Evolutionary conservation across 2,113 vertebrate species (phyloP).

Genomic region (Gadus chalcogrammus): DNA sequence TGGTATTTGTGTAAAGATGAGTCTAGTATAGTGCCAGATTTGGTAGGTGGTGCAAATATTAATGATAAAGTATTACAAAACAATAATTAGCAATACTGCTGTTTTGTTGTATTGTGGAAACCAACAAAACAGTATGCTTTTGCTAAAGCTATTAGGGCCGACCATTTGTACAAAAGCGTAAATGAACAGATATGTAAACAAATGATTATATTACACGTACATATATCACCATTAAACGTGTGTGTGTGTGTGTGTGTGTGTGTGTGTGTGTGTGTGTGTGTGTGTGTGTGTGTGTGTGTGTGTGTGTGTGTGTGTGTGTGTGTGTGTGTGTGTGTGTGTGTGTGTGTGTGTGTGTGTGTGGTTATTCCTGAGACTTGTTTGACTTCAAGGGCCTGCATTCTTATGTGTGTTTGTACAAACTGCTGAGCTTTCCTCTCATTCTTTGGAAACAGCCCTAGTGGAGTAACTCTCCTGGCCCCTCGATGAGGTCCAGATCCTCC

Average conservation of each 20-base stretch:
- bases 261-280: conserved; percentile 8
- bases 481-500: not conserved
- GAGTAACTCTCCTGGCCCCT: conserved; percentile 19
- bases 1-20: too few relatives aligned
- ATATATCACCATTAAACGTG: too few relatives aligned
- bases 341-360: not conserved
- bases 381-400: not conserved
- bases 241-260: not conserved
- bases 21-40: too few relatives aligned
- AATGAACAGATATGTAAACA: too few relatives aligned
- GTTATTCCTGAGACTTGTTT: not conserved
- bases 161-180: too few relatives aligned
- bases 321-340: conserved; percentile 1
- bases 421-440: conserved; percentile 21
- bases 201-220: too few relatives aligned
- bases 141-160: too few relatives aligned
- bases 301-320: not conserved
- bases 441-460: conserved; percentile 26
- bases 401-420: conserved; percentile 15
- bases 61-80: too few relatives aligned
- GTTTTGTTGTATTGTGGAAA: too few relatives aligned
- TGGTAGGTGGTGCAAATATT: too few relatives aligned
- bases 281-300: not conserved
- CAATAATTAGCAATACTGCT: too few relatives aligned
- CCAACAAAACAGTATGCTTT: too few relatives aligned